phyloP scores from a whole-genome alignment of 92 coral and sea anemone genomes.

The Umimayanthus kanabou region DNA sequence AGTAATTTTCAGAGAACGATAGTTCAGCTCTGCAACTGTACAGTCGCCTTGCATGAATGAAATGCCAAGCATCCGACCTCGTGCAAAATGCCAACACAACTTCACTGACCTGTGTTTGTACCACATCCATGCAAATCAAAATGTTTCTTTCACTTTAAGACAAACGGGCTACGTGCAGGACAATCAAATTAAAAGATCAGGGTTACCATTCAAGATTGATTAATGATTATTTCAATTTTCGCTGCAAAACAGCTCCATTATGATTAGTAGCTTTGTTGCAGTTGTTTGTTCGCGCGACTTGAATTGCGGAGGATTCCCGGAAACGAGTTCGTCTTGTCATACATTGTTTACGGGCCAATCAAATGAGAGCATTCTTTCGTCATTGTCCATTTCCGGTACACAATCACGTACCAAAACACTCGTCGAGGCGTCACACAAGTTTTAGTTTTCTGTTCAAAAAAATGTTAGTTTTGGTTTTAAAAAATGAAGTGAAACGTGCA shows the following conservation, averaged over 20 bases:
- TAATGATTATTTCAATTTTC: background rate
- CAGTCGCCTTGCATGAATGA: background rate
- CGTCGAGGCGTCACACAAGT: too few relatives aligned
- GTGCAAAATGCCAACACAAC: background rate
- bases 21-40: background rate
- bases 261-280: background rate
- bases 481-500: too few relatives aligned
- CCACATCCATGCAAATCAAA: background rate
- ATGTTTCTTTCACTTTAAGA: background rate
- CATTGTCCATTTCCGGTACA: background rate
- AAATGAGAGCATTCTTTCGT: background rate
- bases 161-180: background rate
- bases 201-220: background rate
- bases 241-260: background rate
- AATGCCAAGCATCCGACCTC: background rate
- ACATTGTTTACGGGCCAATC: constrained; percentile 25
- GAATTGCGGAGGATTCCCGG: background rate
- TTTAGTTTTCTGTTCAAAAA: too few relatives aligned
- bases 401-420: background rate
- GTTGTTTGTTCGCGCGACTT: constrained; percentile 12
- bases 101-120: constrained; percentile 1
- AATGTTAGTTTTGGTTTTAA: too few relatives aligned
- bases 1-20: too few relatives aligned
- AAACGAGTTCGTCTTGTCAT: background rate
- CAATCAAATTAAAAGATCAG: background rate